Base-by-base conservation (phyloP, 2,888 invertebrate genomes). In the Leptinotarsa rubiginosa region DNA sequence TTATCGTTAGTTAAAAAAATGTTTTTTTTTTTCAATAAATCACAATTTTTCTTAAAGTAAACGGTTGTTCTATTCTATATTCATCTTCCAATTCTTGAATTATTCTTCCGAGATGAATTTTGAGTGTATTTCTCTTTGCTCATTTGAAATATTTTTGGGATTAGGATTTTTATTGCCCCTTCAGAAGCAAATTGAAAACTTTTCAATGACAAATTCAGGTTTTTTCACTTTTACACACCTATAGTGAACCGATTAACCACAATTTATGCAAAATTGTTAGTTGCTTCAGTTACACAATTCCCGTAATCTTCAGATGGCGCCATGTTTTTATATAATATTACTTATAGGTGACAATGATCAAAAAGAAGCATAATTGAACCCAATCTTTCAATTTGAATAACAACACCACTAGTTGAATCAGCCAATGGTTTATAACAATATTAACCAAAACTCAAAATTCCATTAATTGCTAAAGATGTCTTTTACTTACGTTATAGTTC, bases 401-500 rank as follows among this genome's bases (percentile, higher is more conserved):
- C 41, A 41, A 41, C 10, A 41, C 41, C 3, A 12, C 10, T 12
- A 41, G 41, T 41, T 41, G 41, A 41, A 41, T 41, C 10, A 41
- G 10, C 1, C 7, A 31, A 10, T 10, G 31, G 31, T 31, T 31
- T 31, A 31, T 10, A 31, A 31, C 31, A 31, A 31, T 31, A 31
- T 10, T 31, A 1, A 31, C 31, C 31, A 7, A 31, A 31, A 31
- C 31, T 5, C 31, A 31, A 31, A 31, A 31, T 41, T 41, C 10
- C 10, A 41, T 41, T 41, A 41, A 10, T 41, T 41, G 41, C 41
- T 41, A 10, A 41, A 41, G 54, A 54, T 54, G n/a, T 18, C 7
- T 54, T 18, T 18, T 54, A 50, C 49, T 81, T 80, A 79, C 75
- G 59, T 92, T 92, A 65, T 91, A 97, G 97, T 95, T 94, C 83